A percentile compares a stretch with the other conserved stretches of the same genome.
Evolutionary conservation across 1,140 invertebrate genomes (phyloP).

Genomic region (Hetaerina americana): DNA sequence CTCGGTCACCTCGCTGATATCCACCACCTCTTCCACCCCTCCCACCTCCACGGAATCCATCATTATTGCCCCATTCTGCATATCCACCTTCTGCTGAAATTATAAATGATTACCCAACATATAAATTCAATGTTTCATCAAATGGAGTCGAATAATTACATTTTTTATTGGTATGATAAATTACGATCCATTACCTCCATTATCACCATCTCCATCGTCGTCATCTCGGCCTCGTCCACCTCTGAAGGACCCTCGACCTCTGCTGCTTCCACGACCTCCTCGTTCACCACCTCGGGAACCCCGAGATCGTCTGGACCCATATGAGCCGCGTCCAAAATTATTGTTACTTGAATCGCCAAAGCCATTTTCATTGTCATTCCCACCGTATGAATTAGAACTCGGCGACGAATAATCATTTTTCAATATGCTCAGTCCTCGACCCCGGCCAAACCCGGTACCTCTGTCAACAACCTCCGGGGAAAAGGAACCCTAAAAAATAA

Average conservation of each 20-base stretch:
- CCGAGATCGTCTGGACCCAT: background rate
- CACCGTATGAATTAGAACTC: background rate
- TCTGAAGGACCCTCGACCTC: conserved; percentile 8
- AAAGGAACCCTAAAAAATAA: too few species aligned
- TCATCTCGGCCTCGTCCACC: conserved; percentile 9
- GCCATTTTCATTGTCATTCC: conserved; percentile 13
- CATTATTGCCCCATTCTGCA: background rate
- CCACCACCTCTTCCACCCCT: conserved; percentile 12
- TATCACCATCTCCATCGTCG: background rate
- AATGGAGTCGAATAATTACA: conserved; percentile 6
- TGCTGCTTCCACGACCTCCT: conserved; percentile 15
- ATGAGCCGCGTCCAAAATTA: conserved; percentile 7
- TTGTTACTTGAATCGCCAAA: conserved; percentile 6
- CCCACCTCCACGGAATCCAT: conserved; percentile 4
- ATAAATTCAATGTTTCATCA: conserved; percentile 2
- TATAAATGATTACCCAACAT: background rate
- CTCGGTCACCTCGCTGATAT: conserved; percentile 5
- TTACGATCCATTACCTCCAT: too few species aligned
- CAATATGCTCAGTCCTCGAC: background rate
- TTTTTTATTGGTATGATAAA: background rate
- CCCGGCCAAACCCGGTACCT: background rate
- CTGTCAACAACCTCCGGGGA: background rate
- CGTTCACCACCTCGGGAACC: conserved; percentile 11
- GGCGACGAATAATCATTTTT: background rate
- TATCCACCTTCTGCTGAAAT: background rate